Evolutionary conservation across 2,797 vertebrate genomes (phyloP).

Genomic region (Pampus argenteus): DNA sequence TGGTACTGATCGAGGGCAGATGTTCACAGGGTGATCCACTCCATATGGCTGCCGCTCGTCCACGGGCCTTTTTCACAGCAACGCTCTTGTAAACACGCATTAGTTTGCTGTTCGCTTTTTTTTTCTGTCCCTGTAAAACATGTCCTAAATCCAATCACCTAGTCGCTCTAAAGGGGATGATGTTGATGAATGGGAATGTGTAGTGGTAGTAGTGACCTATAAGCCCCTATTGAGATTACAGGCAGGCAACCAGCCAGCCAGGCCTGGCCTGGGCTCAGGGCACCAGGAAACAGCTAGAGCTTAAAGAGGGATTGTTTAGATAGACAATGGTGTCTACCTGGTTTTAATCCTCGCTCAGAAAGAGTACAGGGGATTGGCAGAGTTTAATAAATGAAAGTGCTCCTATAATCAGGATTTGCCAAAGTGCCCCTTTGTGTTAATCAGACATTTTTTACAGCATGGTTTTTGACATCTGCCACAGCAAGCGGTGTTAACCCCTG

Average conservation of each 20-base stretch:
- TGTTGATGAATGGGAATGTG: slow-evolving; percentile 80
- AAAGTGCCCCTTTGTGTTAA: slow-evolving; percentile 90
- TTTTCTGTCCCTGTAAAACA: slow-evolving; percentile 75
- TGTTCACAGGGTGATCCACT: slow-evolving; percentile 75
- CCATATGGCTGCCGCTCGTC: slow-evolving; percentile 79
- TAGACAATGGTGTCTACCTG: slow-evolving; percentile 88
- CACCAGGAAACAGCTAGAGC: slow-evolving; percentile 66
- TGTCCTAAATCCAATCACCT: slow-evolving; percentile 85
- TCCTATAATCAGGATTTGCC: slow-evolving; percentile 87
- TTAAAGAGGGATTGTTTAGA: slow-evolving; percentile 82
- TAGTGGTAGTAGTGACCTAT: slow-evolving; percentile 76
- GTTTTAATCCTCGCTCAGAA: slow-evolving; percentile 80
- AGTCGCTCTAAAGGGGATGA: slow-evolving; percentile 71
- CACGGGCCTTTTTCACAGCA: slow-evolving; percentile 76
- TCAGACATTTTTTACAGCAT: slow-evolving; percentile 87
- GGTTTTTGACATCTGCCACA: slow-evolving; percentile 87
- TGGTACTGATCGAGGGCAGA: slow-evolving; percentile 76
- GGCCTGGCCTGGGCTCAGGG: slow-evolving; percentile 33
- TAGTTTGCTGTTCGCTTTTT: slow-evolving; percentile 59
- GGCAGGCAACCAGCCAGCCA: slow-evolving; percentile 55
- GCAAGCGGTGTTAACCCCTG: slow-evolving; percentile 72
- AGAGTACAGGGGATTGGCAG: slow-evolving; percentile 81
- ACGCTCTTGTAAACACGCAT: slow-evolving; percentile 78
- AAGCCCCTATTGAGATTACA: slow-evolving; percentile 78
- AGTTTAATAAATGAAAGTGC: slow-evolving; percentile 90